Base-by-base conservation (phyloP, 2,797 vertebrate species). In the Cottoperca gobio region DNA sequence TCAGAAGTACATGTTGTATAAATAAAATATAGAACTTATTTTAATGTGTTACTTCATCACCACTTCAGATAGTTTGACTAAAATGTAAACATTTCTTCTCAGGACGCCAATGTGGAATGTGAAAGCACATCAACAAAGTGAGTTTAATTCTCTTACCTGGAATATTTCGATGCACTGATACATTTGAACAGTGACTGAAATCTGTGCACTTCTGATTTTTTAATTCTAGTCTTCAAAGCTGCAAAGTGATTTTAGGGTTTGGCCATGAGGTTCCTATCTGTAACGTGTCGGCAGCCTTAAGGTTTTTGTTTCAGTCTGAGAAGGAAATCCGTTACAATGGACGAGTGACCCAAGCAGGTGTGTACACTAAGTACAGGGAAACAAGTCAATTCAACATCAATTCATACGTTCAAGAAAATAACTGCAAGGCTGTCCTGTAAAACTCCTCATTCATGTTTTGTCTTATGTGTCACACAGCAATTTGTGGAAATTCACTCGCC, bases 271-370 rank as follows among this genome's bases (percentile, higher is more conserved):
- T 91, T 64, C 59, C 83, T 0, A 53, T 86, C 21, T 93, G 92
- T 76, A 16, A 2, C 0, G 26, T 95, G 73, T 58, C 42, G 0
- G 5, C 3, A 2, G 86, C 78, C 3, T 0, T 94, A 42, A 23
- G 0, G 2, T 12, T 19, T 2, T 5, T 68, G 11, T 54, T 93
- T 28, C 23, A 28, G 6, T 33, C 59, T 2, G 23, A 63, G 4
- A 2, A n/a, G 12, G 28, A 16, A 1, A 63, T 89, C 21, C 1
- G 0, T 21, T 85, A 63, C 28, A 8, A 33, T 7, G 84, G 89
- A 37, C 7, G 0, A 21, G 84, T 94, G 62, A 86, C 26, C 8
- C 83, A 72, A 88, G 85, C 83, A 35, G 94, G 94, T 94, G 61
- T 63, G 91, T 81, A 28, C 21, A 28, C 14, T 24, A 39, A 17